phyloP scores from a whole-genome alignment of 2,113 vertebrate species.

The Microcebus murinus region DNA sequence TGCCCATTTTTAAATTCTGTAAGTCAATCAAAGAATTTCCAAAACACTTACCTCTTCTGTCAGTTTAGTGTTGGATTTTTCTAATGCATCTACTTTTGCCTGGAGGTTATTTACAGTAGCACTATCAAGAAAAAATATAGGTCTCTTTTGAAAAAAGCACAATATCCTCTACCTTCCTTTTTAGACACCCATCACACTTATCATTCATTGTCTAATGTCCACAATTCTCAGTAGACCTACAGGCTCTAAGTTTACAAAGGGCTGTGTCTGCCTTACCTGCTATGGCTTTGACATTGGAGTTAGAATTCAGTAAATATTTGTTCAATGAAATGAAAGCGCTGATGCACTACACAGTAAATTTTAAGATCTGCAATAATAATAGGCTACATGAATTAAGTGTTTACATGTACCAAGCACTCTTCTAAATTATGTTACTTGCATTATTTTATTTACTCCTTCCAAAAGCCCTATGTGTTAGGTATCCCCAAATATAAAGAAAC shows the following conservation, averaged over 20 bases:
- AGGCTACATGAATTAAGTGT: neutral
- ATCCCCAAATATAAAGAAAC: neutral
- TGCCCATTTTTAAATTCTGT: neutral
- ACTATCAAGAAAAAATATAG: conserved; percentile 82
- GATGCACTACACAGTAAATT: neutral
- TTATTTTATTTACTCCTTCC: neutral
- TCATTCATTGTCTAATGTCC: neutral
- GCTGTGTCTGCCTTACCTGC: neutral
- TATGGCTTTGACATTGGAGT: neutral
- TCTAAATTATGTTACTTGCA: neutral
- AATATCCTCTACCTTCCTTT: neutral
- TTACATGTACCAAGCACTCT: neutral
- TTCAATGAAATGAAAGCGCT: neutral
- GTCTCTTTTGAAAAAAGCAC: neutral
- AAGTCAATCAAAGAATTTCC: conserved; percentile 24
- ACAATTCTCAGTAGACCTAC: neutral
- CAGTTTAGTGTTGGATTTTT: conserved; percentile 99
- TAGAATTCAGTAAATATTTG: neutral
- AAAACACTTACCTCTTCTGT: conserved; percentile 93
- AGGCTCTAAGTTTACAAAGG: neutral
- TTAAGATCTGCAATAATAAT: neutral
- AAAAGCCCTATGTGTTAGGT: neutral
- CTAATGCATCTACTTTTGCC: conserved; percentile 96
- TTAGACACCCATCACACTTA: neutral
- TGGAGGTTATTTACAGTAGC: conserved; percentile 99